Conservation (phyloP, 2,888 invertebrate genomes). For the Dysmachus trigonus region DNA sequence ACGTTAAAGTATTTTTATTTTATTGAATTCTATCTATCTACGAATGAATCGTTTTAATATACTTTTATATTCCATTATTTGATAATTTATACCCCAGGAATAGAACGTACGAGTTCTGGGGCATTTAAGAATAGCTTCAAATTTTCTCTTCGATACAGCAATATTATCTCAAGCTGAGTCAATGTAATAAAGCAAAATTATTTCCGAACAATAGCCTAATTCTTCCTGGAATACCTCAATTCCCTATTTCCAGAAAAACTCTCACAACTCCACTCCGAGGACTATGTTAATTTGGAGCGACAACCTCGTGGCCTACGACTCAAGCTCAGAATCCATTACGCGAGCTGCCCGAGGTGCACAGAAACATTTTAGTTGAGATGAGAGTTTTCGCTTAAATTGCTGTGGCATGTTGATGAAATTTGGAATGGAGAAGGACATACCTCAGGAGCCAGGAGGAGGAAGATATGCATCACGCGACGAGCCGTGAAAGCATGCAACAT, state of each 20-base stretch:
- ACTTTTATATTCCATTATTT: background rate
- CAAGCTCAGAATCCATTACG: background rate
- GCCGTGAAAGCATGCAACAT: background rate
- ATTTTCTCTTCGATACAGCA: background rate
- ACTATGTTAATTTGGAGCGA: background rate
- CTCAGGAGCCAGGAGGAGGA: background rate
- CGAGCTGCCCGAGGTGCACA: background rate
- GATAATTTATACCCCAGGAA: background rate
- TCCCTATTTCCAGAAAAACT: background rate
- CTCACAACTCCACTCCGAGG: background rate
- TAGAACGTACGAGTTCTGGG: background rate
- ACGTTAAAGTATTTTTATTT: no score
- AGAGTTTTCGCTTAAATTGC: background rate
- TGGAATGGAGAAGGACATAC: background rate
- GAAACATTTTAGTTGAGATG: background rate
- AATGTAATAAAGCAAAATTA: background rate
- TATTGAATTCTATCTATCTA: background rate
- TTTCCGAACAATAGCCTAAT: background rate
- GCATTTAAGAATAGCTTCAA: background rate
- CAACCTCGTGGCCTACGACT: background rate
- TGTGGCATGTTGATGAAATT: background rate
- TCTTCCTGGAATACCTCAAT: background rate
- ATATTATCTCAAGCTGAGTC: background rate
- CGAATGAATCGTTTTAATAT: background rate
- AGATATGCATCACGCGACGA: background rate